Percentiles rank a stretch among this genome's conserved stretches.
Evolutionary conservation across 2,797 vertebrate species (phyloP).

Genomic region (Periophthalmus magnuspinnatus): DNA sequence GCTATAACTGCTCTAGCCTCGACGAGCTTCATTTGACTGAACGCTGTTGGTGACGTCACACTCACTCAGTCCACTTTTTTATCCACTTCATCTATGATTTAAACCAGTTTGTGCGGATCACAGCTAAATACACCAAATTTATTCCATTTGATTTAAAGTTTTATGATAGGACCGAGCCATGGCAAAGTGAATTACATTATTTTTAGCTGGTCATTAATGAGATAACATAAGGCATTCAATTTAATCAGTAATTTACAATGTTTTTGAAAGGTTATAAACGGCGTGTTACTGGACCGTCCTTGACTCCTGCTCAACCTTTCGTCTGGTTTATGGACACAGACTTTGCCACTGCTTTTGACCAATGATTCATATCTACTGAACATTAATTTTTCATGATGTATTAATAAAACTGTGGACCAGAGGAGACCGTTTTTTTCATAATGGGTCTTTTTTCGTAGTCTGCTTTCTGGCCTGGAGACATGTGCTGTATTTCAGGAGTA

Average conservation of each 20-base stretch:
- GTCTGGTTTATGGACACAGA: not conserved
- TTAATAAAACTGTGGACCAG: not conserved
- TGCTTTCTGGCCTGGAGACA: not conserved
- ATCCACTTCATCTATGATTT: too few relatives aligned
- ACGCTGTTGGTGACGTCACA: too few relatives aligned
- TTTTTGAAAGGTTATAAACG: not conserved
- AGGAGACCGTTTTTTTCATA: not conserved
- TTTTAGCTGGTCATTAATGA: not conserved
- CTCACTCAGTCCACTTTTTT: too few relatives aligned
- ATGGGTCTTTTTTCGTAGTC: not conserved
- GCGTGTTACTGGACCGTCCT: not conserved
- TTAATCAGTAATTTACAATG: not conserved
- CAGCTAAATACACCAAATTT: too few relatives aligned
- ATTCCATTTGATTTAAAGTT: not conserved
- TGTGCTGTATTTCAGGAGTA: not conserved
- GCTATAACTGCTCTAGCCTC: too few relatives aligned
- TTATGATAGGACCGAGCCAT: too few relatives aligned
- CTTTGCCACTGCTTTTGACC: not conserved
- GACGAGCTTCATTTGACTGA: too few relatives aligned
- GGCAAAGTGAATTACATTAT: not conserved
- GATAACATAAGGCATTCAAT: not conserved
- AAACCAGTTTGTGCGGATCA: too few relatives aligned
- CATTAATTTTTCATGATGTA: slow-evolving; percentile 2
- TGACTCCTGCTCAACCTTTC: not conserved
- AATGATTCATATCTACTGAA: slow-evolving; percentile 4